Percentiles rank a stretch among this genome's conserved stretches.
Evolutionary conservation across 2,797 vertebrate genomes (phyloP).

Genomic region (Brotogeris chrysoptera): DNA sequence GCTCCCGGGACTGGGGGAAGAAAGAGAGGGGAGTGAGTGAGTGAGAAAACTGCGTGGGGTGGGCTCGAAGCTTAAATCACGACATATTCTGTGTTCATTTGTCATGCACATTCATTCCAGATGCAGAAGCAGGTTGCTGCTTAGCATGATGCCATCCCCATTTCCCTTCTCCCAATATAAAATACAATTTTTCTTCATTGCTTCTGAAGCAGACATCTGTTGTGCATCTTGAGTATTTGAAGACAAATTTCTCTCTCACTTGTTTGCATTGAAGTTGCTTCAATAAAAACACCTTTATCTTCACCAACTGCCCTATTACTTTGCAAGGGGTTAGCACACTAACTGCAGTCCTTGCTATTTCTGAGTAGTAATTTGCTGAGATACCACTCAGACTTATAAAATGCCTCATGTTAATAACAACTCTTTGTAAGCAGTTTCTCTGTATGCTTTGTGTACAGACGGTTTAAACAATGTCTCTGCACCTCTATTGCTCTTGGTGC

Average conservation of each 20-base stretch:
- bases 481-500: neutral
- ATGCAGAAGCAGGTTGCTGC: constrained; percentile 42
- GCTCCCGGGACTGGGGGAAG: too few species aligned
- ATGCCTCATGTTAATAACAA: neutral
- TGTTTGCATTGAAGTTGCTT: neutral
- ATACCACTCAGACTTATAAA: neutral
- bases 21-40: too few species aligned
- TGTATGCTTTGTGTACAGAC: accelerated
- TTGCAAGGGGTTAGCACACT: neutral
- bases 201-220: constrained; percentile 44
- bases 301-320: neutral
- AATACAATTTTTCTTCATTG: constrained; percentile 10
- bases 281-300: neutral
- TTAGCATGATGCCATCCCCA: constrained; percentile 23
- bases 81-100: neutral
- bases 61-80: too few species aligned
- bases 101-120: neutral
- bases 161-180: neutral
- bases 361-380: neutral
- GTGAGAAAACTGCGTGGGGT: too few species aligned
- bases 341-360: neutral
- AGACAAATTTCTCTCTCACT: neutral
- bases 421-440: neutral
- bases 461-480: neutral
- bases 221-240: neutral